These are phyloP conservation scores for Sorex maritimensis DNA, from an alignment of 2,797 vertebrate species.

Conservation along the genomic window DNA sequence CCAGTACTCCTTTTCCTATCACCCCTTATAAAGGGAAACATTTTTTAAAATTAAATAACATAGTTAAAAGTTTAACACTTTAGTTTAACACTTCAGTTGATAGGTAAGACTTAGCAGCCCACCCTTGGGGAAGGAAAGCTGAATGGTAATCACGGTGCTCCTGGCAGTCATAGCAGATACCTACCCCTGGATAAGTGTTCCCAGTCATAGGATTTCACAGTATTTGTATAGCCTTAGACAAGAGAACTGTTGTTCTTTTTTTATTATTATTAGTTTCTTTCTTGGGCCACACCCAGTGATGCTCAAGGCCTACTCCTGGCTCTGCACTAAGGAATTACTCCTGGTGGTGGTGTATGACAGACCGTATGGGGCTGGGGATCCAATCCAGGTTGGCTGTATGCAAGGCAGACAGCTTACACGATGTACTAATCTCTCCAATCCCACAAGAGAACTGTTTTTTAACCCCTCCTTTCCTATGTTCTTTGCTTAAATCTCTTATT, in stretches of 20 bases:
- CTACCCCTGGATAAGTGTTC: background rate
- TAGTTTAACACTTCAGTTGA: background rate
- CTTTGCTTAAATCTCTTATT: background rate
- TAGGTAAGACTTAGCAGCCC: background rate
- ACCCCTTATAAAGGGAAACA: conserved; percentile 23
- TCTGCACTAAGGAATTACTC: too few species aligned
- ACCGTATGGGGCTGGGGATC: too few species aligned
- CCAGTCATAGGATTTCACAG: background rate
- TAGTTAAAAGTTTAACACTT: background rate
- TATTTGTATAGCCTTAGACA: background rate
- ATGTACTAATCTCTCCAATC: too few species aligned
- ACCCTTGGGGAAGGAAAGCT: background rate
- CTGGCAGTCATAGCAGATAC: background rate
- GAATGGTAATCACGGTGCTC: background rate
- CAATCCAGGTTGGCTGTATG: too few species aligned
- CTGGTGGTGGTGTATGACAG: too few species aligned
- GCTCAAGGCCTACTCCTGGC: too few species aligned
- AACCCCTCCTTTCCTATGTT: background rate
- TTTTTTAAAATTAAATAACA: conserved; percentile 50
- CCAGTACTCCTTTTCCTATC: background rate
- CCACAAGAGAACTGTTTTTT: background rate
- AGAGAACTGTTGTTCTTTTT: too few species aligned
- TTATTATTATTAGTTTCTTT: too few species aligned
- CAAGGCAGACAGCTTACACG: too few species aligned
- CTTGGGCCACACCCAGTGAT: too few species aligned